Conservation (phyloP, 1,140 invertebrate species). For the Orius insidiosus region DNA sequence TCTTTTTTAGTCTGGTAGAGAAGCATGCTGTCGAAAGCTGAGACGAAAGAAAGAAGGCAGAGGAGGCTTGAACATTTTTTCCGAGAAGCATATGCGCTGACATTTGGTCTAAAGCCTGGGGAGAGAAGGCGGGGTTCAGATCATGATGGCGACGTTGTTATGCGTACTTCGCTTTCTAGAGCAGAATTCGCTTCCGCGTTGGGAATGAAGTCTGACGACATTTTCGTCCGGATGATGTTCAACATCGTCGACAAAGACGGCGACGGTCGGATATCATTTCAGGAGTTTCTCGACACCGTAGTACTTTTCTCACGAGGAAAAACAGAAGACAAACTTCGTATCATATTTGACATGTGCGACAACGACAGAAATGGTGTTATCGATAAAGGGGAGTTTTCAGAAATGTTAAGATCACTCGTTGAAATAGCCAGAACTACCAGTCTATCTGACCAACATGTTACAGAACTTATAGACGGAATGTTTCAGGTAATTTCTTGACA, state of each 20-base stretch:
- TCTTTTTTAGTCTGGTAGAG: constrained; percentile 37
- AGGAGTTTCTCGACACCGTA: constrained; percentile 94
- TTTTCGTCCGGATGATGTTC: constrained; percentile 99
- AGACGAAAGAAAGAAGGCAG: constrained; percentile 88
- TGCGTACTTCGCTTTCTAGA: constrained; percentile 84
- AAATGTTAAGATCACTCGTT: constrained; percentile 84
- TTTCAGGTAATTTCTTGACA: too few relatives aligned
- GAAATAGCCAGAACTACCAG: constrained; percentile 88
- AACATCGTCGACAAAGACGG: constrained; percentile 94
- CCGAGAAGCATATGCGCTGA: constrained; percentile 89
- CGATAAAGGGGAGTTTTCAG: constrained; percentile 82
- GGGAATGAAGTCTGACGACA: constrained; percentile 87
- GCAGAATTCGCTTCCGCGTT: constrained; percentile 93
- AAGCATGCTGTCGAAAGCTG: constrained; percentile 85
- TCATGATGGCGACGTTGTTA: constrained; percentile 45
- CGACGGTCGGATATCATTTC: constrained; percentile 90
- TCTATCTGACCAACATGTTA: constrained; percentile 73
- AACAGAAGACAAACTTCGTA: constrained; percentile 88
- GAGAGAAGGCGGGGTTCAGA: constrained; percentile 27
- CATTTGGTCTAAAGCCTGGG: constrained; percentile 60
- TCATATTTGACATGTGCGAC: constrained; percentile 98
- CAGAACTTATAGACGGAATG: constrained; percentile 86
- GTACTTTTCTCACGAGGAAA: constrained; percentile 78
- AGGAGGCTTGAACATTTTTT: constrained; percentile 95
- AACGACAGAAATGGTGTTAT: constrained; percentile 90